phyloP scores from a whole-genome alignment of 2,888 invertebrate genomes.

The Lithosia quadra region DNA sequence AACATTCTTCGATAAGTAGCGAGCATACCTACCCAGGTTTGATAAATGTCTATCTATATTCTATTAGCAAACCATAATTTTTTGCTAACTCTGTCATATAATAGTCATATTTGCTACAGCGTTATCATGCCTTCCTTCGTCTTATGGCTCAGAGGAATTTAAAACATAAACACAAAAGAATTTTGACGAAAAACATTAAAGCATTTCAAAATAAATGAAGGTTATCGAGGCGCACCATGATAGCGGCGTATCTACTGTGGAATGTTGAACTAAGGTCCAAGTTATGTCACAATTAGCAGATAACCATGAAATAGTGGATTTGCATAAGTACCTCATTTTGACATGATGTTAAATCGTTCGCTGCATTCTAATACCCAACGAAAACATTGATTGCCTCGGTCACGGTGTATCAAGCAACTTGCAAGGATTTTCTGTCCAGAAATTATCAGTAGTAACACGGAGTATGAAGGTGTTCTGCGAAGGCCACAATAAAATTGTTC shows the following conservation, averaged over 20 bases:
- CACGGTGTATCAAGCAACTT: neutral
- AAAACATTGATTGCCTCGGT: slow-evolving; percentile 1
- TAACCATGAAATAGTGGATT: slow-evolving; percentile 19
- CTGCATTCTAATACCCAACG: neutral
- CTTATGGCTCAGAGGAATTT: neutral
- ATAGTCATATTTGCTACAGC: neutral
- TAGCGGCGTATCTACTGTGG: slow-evolving; percentile 9
- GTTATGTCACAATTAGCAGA: slow-evolving; percentile 17
- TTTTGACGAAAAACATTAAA: neutral
- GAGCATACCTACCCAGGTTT: neutral
- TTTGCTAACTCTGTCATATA: neutral
- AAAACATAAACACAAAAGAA: neutral
- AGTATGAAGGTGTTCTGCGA: slow-evolving; percentile 1
- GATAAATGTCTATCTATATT: too few relatives aligned
- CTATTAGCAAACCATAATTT: neutral
- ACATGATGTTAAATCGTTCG: neutral
- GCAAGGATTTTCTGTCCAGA: neutral
- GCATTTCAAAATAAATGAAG: slow-evolving; percentile 10
- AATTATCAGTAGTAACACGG: neutral
- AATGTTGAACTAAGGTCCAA: slow-evolving; percentile 18
- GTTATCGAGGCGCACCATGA: slow-evolving; percentile 7
- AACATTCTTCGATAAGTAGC: neutral
- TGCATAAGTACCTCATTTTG: neutral
- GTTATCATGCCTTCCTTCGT: neutral
- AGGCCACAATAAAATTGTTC: neutral